phyloP scores from a whole-genome alignment of 2,113 vertebrate species.

The Solenodon paradoxus region DNA sequence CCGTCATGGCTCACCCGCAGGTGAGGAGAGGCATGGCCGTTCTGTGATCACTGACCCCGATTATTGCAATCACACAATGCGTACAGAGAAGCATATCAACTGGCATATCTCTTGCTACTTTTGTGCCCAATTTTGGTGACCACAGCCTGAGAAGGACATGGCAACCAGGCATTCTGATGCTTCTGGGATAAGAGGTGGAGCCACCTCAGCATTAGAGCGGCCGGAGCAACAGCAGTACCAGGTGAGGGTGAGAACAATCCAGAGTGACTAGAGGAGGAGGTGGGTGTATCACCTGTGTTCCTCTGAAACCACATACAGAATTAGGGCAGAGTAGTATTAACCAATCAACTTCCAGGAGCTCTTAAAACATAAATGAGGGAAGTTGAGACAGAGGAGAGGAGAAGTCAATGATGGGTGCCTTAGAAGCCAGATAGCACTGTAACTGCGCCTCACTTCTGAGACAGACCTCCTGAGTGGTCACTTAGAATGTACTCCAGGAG shows the following conservation, averaged over 20 bases:
- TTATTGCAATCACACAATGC: background rate
- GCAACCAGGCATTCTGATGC: background rate
- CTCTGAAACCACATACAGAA: background rate
- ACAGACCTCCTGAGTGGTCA: background rate
- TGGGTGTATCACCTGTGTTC: too few relatives aligned
- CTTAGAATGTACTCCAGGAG: background rate
- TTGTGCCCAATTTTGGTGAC: background rate
- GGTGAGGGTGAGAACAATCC: background rate
- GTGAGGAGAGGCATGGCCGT: background rate
- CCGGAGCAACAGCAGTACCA: too few relatives aligned
- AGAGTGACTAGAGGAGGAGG: background rate
- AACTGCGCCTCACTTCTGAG: background rate
- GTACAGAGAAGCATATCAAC: background rate
- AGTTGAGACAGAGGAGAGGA: background rate
- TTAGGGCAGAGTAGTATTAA: background rate
- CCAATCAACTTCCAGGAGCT: background rate
- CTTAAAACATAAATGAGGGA: background rate
- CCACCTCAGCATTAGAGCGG: background rate
- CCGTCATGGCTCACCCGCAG: too few relatives aligned
- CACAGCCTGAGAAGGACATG: background rate
- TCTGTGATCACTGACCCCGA: background rate
- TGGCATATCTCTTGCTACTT: background rate
- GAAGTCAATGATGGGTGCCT: background rate
- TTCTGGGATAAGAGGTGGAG: background rate
- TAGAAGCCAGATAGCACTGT: background rate